Base-by-base conservation (phyloP, 2,113 vertebrate genomes). In the Anarrhichthys ocellatus region DNA sequence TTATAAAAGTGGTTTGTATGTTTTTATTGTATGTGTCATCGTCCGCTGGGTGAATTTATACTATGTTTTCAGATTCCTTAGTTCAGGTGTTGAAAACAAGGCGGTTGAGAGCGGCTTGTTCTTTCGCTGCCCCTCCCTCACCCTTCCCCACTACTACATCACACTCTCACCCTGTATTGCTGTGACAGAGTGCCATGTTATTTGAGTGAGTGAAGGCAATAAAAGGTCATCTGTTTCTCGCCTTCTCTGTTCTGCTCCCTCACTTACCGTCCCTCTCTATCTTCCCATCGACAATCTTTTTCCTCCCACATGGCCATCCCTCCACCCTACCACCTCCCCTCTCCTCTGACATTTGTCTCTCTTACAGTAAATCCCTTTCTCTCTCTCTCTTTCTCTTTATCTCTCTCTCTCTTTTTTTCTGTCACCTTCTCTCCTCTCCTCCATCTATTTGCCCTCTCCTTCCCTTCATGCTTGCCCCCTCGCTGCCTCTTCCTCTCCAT, bases 191-290 rank as follows among this genome's bases (percentile, higher is more conserved):
- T 48, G 76, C 67, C 42, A 50, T 87, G 83, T 85, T 88, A 88
- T 87, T 91, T 84, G 56, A 86, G 82, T 77, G 87, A 91, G 78
- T 32, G 76, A 87, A 87, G 80, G 79, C 81, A 77, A 82, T 88
- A 66, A 91, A 91, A 93, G 93, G 93, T 93, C 90, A 92, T 90
- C 75, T 82, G 73, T 79, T 77, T 86, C 73, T 84, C 56, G 2
- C 81, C 81, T 44, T 76, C 67, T 71, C 69, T 73, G 34, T 34
- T 67, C 67, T 20, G 69, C 66, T 88, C 66, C 68, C 67, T 72
- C 83, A 78, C 83, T 83, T 70, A 78, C 66, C 18, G 6, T 76
- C 79, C 46, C 62, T 86, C 61, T 88, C 70, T 80, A 69, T 67
- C 75, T 82, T 50, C 74, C 78, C 52, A 46, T 88, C 71, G 56